Base-by-base conservation (phyloP, 2,797 vertebrate genomes). In the Spinus pinus region DNA sequence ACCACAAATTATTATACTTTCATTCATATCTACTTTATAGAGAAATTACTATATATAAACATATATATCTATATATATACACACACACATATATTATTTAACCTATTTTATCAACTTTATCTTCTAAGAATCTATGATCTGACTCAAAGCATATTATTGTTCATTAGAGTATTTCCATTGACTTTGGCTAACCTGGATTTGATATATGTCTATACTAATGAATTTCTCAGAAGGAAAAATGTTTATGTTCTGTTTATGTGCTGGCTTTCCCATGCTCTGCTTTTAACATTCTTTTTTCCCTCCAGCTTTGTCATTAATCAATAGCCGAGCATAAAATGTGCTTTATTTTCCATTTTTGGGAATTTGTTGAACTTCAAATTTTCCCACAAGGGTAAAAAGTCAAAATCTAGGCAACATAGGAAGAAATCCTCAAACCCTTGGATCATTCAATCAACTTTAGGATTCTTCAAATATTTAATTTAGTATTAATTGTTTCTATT, bases 111-210 rank as follows among this genome's bases (percentile, higher is more conserved):
- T 58, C 58, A 84, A 28, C 8, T 42, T 37, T 12, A 10, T 64
- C 21, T 77, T 81, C 41, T 84, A 72, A 61, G 54, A n/a, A 79
- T 61, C n/a, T 69, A 19, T 47, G 16, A 54, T 72, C 57, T 72
- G 27, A 79, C 51, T 14, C 42, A 79, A 83, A 90, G 14, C 22
- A 46, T 65, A 57, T 65, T 81, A 61, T 57, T 39, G 25, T 19
- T 83, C 73, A 62, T 89, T 87, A 35, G 25, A 90, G 14, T 56
- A 30, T 86, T 95, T 80, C 33, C 88, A 50, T 64, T 54, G 66
- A 69, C 21, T 92, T 67, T 57, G 14, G 12, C 13, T 57, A 58
- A 49, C 25, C 65, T 81, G 30, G 46, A 72, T 79, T 84, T 47
- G 46, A 61, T 81, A 22, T 42, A 75, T 75, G 10, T 58, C 31